A percentile compares a stretch with the other conserved stretches of the same genome.
Conservation (phyloP, 2,113 vertebrate species). For the Elanus axillaris region DNA sequence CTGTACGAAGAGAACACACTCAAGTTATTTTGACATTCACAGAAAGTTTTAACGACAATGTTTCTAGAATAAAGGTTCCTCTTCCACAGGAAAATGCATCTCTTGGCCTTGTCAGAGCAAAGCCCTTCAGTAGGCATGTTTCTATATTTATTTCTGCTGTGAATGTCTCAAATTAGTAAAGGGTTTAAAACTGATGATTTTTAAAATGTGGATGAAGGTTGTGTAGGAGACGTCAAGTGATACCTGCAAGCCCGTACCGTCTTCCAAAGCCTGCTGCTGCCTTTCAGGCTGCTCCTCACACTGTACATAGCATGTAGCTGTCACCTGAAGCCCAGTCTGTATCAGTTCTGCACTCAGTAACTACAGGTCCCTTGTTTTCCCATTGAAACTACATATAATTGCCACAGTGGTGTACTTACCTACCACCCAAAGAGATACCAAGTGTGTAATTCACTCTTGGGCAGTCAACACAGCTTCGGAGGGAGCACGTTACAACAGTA, state of each 20-base stretch:
- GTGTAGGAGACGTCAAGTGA: neutral
- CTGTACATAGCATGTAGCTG: rapidly evolving
- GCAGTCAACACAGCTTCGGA: neutral
- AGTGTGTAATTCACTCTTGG: no score
- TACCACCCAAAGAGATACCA: neutral
- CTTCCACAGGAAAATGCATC: neutral
- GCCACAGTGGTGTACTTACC: neutral
- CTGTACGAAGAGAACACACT: neutral
- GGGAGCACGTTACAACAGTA: no score
- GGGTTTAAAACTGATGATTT: neutral
- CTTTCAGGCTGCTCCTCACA: neutral
- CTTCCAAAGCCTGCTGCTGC: neutral
- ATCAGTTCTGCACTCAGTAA: neutral
- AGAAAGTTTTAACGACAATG: neutral
- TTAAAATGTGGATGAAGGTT: neutral
- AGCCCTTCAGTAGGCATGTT: neutral
- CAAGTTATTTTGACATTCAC: neutral
- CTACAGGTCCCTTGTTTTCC: neutral
- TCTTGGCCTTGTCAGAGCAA: neutral
- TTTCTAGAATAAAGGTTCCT: neutral
- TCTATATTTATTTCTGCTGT: neutral
- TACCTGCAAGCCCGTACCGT: neutral
- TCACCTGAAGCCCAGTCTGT: neutral
- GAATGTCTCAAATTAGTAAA: neutral
- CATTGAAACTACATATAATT: neutral